Conservation (phyloP, 2,113 vertebrate genomes). For the Meleagris gallopavo region DNA sequence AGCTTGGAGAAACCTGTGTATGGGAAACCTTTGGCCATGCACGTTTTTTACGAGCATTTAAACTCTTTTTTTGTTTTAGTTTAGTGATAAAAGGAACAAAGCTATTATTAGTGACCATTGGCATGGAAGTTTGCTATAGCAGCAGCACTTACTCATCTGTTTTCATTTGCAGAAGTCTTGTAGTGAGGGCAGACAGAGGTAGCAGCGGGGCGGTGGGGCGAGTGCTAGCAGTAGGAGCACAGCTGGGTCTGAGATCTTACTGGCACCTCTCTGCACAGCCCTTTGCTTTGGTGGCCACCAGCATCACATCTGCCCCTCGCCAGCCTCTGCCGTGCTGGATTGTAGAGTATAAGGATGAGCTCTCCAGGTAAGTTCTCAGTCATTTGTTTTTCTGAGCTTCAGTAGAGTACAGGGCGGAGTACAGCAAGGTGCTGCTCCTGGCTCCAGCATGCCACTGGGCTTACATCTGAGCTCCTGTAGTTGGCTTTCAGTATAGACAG, state of each 20-base stretch:
- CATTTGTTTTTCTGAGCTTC: slow-evolving; percentile 1
- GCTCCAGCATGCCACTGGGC: neutral
- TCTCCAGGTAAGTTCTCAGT: slow-evolving; percentile 74
- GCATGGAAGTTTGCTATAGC: slow-evolving; percentile 70
- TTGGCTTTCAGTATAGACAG: neutral
- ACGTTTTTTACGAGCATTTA: slow-evolving; percentile 50
- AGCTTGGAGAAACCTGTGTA: neutral
- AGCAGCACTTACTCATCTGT: slow-evolving; percentile 80
- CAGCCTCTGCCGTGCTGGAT: slow-evolving; percentile 48
- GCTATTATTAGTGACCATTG: slow-evolving; percentile 67
- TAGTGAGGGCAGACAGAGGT: slow-evolving; percentile 68
- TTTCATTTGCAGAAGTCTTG: slow-evolving; percentile 83
- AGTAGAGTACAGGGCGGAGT: neutral
- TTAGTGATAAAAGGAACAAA: slow-evolving; percentile 71
- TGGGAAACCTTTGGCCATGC: slow-evolving; percentile 41
- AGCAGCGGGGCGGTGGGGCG: slow-evolving; percentile 71
- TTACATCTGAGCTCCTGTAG: neutral
- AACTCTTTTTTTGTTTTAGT: slow-evolving; percentile 18
- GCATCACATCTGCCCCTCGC: neutral
- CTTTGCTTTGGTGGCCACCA: slow-evolving; percentile 33
- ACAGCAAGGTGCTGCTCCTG: neutral
- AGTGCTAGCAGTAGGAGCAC: slow-evolving; percentile 70
- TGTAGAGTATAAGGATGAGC: slow-evolving; percentile 63
- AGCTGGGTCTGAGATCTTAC: slow-evolving; percentile 53
- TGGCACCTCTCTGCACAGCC: slow-evolving; percentile 47